Percentiles rank a stretch among this genome's conserved stretches.
These are phyloP conservation scores for Drosophila bipectinata DNA, from an alignment of 1,140 invertebrate genomes.

Conservation along the genomic window DNA sequence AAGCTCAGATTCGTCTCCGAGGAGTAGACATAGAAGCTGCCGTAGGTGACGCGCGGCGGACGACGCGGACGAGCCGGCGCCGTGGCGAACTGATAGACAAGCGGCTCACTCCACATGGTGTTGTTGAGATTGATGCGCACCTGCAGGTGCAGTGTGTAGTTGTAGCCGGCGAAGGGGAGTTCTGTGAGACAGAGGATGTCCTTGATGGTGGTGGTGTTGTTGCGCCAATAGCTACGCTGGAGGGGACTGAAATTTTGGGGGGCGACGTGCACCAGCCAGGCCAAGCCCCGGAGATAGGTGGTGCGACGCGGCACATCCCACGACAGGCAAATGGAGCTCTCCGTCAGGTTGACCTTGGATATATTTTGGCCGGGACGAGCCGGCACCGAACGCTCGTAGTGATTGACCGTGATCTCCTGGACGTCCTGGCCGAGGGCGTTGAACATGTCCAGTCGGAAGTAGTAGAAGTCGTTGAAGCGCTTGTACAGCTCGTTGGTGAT, in stretches of 20 bases:
- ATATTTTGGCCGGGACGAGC: conserved; percentile 59
- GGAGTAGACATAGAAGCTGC: conserved; percentile 70
- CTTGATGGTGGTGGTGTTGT: conserved; percentile 41
- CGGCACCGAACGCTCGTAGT: conserved; percentile 52
- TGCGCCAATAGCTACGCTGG: conserved; percentile 47
- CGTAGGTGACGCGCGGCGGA: conserved; percentile 61
- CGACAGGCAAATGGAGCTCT: conserved; percentile 50
- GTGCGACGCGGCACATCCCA: conserved; percentile 70
- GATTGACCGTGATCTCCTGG: conserved; percentile 48
- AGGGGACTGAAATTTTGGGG: conserved; percentile 50
- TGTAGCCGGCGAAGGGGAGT: conserved; percentile 60
- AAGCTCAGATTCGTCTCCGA: conserved; percentile 50
- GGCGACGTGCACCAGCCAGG: conserved; percentile 54
- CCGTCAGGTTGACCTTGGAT: conserved; percentile 40
- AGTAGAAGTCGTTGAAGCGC: conserved; percentile 47
- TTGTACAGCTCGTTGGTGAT: conserved; percentile 61
- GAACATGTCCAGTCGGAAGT: conserved; percentile 39
- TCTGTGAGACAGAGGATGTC: conserved; percentile 65
- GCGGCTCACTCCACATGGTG: conserved; percentile 59
- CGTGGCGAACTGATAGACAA: conserved; percentile 52
- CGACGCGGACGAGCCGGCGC: conserved; percentile 48
- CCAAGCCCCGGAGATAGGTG: conserved; percentile 53
- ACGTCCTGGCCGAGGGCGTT: conserved; percentile 40
- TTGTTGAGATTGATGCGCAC: conserved; percentile 66
- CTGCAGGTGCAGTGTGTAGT: conserved; percentile 56